Evolutionary conservation across 1,140 invertebrate genomes (phyloP).

Genomic region (Meloidogyne hapla): DNA sequence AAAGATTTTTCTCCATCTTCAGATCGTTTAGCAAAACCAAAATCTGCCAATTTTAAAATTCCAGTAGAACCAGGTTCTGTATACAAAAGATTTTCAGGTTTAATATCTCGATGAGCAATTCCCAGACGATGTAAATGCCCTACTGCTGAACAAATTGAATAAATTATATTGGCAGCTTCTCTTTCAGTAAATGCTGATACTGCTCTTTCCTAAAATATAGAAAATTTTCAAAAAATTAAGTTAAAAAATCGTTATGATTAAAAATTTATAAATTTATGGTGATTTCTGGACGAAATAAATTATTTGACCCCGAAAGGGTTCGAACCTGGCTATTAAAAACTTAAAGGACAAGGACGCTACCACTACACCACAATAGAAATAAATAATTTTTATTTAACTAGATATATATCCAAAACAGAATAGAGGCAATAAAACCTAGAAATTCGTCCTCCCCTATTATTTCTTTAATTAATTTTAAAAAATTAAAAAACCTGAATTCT

Average conservation of each 20-base stretch:
- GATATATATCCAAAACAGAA: no score
- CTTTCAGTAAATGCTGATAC: conserved; percentile 58
- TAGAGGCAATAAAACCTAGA: no score
- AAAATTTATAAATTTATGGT: not conserved
- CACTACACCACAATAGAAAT: no score
- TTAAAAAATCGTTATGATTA: not conserved
- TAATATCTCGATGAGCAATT: conserved; percentile 69
- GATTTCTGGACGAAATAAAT: no score
- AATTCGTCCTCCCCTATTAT: no score
- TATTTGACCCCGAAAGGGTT: no score
- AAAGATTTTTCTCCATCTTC: conserved; percentile 63
- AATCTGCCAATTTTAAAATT: conserved; percentile 79
- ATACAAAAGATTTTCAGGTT: conserved; percentile 69
- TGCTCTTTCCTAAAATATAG: conserved; percentile 44
- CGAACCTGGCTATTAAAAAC: no score
- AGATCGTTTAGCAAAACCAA: conserved; percentile 64
- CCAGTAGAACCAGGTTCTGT: conserved; percentile 67
- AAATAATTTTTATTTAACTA: no score
- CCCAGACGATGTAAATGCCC: conserved; percentile 87
- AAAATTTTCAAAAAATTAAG: not conserved
- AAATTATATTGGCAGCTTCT: conserved; percentile 87
- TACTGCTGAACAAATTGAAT: conserved; percentile 90
- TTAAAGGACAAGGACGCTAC: no score
- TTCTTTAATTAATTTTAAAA: no score
- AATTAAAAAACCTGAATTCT: conserved; percentile 40